These are phyloP conservation scores for Anoplopoma fimbria DNA, from an alignment of 2,113 vertebrate genomes.

Conservation along the genomic window DNA sequence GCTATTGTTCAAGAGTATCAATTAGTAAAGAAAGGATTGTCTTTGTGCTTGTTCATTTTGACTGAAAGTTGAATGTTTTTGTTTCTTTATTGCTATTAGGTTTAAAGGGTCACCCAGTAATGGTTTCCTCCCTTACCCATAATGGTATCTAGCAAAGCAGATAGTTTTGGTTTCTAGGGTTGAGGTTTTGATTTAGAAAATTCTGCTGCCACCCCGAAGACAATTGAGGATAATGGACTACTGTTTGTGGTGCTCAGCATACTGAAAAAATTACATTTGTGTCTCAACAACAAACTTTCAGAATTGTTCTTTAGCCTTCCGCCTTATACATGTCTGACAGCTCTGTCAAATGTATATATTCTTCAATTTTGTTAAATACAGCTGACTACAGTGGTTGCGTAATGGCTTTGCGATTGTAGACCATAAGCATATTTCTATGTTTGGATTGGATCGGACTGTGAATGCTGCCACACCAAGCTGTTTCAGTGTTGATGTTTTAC, in stretches of 20 bases:
- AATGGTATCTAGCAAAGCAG: constrained; percentile 10
- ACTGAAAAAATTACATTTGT: constrained; percentile 23
- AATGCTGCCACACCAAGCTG: not conserved
- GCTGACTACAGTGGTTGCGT: constrained; percentile 17
- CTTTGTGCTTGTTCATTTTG: not conserved
- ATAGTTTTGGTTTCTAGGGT: constrained; percentile 45
- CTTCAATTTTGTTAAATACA: constrained; percentile 17
- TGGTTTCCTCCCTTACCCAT: constrained; percentile 4
- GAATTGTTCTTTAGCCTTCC: not conserved
- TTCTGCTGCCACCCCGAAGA: constrained; percentile 12
- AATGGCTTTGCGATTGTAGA: not conserved
- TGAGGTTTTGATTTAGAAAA: constrained; percentile 21
- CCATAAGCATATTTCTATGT: not conserved
- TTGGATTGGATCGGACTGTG: not conserved
- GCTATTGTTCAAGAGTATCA: not conserved
- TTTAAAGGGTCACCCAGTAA: not conserved
- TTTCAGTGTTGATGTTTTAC: not conserved
- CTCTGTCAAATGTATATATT: constrained; percentile 12
- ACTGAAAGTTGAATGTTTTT: not conserved
- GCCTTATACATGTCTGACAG: constrained; percentile 27
- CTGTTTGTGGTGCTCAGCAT: constrained; percentile 26
- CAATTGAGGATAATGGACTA: constrained; percentile 13
- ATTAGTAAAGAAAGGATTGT: not conserved
- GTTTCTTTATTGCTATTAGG: not conserved
- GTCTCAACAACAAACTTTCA: constrained; percentile 23